Percentiles rank a stretch among this genome's conserved stretches.
phyloP scores from a whole-genome alignment of 2,797 vertebrate genomes.

The Peromyscus eremicus region DNA sequence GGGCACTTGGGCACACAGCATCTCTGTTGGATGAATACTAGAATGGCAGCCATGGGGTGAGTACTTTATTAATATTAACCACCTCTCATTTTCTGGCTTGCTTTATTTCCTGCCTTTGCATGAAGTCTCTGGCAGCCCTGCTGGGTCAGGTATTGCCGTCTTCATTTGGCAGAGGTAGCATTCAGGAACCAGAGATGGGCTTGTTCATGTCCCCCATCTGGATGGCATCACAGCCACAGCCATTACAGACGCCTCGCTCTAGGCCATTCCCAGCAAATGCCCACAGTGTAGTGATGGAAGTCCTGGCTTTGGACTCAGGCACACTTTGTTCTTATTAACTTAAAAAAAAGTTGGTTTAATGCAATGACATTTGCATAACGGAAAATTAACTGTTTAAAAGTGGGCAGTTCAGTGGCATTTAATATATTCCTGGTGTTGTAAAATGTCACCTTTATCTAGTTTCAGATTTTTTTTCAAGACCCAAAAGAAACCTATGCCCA shows the following conservation, averaged over 20 bases:
- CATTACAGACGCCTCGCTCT: not conserved
- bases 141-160: not conserved
- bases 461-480: not conserved
- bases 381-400: not conserved
- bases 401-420: not conserved
- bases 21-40: not conserved
- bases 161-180: not conserved
- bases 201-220: not conserved
- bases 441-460: not conserved
- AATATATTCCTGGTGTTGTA: not conserved
- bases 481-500: not conserved
- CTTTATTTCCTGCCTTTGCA: not conserved
- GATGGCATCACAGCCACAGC: not conserved
- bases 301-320: not conserved
- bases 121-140: not conserved
- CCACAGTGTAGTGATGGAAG: not conserved
- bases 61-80: not conserved
- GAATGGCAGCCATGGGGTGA: not conserved
- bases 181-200: not conserved
- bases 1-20: too few species aligned
- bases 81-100: not conserved
- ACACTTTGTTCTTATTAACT: not conserved
- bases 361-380: not conserved
- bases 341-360: not conserved
- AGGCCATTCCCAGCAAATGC: not conserved